Evolutionary conservation across 1,140 invertebrate genomes (phyloP), one percentile per base, ranked within the genome.

Genomic region (Hyposmocoma kahamanoa): DNA sequence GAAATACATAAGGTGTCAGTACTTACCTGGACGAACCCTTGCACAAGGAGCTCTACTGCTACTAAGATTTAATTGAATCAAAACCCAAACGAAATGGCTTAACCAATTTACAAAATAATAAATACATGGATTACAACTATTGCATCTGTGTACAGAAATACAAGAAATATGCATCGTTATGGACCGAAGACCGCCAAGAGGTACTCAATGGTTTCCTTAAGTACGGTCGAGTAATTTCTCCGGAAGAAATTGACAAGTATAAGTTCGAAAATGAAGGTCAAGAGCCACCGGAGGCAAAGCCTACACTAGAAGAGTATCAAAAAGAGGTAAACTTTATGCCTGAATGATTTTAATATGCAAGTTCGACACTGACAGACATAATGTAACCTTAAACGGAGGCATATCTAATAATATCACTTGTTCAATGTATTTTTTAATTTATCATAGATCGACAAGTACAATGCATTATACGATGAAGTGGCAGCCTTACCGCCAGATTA

Each of bases 181-280:
- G 92, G 92, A 73, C 89, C 42, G 91, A 92, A 67, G 90, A 93
- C 63, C 70, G 90, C 19, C 87, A 90, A 43, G 90, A 92, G 57
- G 90, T 90, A 44, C 82, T 93, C 61, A 64, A 87, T 5, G 86
- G 89, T 53, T 94, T 94, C 79, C 63, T 93, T 42, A 88, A 89
- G 38, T 92, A 91, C 61, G 90, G 91, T 11, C 87, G 89, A 47
- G 86, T 90, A 4, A 83, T 93, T 1, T 87, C 89, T 1, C 76
- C 87, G 0, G 90, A 92, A 48, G 91, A 92, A 56, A 72, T 87
- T 43, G 87, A 89, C 24, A 77, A 84, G 32, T 82, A 87, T 34
- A 65, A 67, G 38, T 83, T 77, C 46, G 90, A 91, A 28, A 88
- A 87, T 22, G n/a, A n/a, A n/a, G 86, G 89, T 47, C 82, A 80